Base-by-base conservation (phyloP, 2,113 vertebrate species). In the Pyrgilauda ruficollis region DNA sequence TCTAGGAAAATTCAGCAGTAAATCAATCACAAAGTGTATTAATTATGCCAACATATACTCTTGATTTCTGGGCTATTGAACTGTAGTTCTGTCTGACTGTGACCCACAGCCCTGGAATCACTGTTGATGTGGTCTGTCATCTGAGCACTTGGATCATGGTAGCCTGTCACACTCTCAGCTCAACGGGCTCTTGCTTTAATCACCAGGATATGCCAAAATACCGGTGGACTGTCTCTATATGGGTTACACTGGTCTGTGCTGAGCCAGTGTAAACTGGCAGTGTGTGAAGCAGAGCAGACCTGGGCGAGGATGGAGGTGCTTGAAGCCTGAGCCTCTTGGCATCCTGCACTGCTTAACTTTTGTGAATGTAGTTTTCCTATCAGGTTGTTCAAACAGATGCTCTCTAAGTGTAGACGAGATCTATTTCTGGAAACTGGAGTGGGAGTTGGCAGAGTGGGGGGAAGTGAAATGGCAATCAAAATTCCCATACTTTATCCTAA, bases 361-460 rank as follows among this genome's bases (percentile, higher is more conserved):
- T 49, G 41, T 8, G 50, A 88, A 37, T 0, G 0, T 44, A 67
- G 67, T 49, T 92, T 94, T 90, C 9, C 1, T 68, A 30, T 93
- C 39, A 41, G 62, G 85, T 77, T 90, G 44, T 58, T 94, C 47
- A 81, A 81, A 52, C 84, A 87, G 87, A 87, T 73, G 77, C 89
- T 85, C 46, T 89, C 66, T 35, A 30, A 94, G 24, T 37, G 14
- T 69, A 86, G 55, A 80, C 49, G 23, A 90, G 53, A 11, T 63
- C 84, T 97, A 90, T 96, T 97, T 95, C 87, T 96, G 87, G 93
- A 95, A 95, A 76, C 9, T 62, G 81, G 76, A 94, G 84, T 90
- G 91, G 89, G 91, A 96, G 74, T 91, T 94, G 82, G 31, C n/a
- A 8, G 88, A 23, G 49, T 67, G 41, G n/a, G 61, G 87, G 53